These are phyloP conservation scores for Ardeotis arabs DNA, from an alignment of 2,113 vertebrate species.

Conservation along the genomic window DNA sequence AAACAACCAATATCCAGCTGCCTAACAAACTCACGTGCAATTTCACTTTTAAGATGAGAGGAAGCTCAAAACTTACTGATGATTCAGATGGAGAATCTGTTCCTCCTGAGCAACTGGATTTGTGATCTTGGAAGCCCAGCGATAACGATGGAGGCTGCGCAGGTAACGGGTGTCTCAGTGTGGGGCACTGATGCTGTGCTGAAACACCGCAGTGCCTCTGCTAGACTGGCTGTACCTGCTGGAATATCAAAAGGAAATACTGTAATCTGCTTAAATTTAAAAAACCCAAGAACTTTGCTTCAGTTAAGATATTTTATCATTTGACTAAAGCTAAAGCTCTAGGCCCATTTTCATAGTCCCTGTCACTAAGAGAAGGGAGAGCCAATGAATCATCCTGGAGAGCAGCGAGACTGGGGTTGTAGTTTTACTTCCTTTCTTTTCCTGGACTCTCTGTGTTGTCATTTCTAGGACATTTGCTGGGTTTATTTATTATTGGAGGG, in stretches of 20 bases:
- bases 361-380: neutral
- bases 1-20: neutral
- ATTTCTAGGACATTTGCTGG: neutral
- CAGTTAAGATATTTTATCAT: neutral
- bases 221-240: neutral
- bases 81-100: neutral
- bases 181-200: neutral
- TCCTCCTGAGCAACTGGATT: neutral
- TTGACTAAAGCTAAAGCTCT: neutral
- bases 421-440: neutral
- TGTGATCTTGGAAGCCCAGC: neutral
- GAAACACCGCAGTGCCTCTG: neutral
- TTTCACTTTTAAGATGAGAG: neutral
- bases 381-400: neutral
- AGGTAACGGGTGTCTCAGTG: neutral
- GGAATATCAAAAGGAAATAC: too few relatives aligned
- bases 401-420: neutral
- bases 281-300: neutral
- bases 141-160: rapidly evolving
- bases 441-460: neutral
- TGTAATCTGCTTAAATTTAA: neutral
- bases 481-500: constrained; percentile 15
- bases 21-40: neutral
- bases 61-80: neutral
- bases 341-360: neutral